A percentile compares a stretch with the other conserved stretches of the same genome.
Evolutionary conservation across 2,888 invertebrate species (phyloP).

Genomic region (Tuberolachnus salignus): DNA sequence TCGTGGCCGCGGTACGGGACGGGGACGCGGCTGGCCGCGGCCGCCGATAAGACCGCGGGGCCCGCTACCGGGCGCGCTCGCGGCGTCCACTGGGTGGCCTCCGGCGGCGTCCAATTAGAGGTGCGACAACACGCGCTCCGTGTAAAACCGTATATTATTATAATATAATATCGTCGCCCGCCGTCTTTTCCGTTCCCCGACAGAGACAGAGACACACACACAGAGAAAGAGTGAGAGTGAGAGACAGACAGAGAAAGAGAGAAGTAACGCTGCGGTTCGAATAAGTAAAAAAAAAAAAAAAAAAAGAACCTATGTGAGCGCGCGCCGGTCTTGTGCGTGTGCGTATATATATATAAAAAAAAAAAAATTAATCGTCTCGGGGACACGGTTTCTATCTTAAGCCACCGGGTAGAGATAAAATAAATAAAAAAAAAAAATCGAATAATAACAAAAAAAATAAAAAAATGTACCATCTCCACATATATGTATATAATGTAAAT

Average conservation of each 20-base stretch:
- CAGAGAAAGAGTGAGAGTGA: no score
- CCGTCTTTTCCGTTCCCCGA: conserved; percentile 10
- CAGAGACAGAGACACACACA: neutral
- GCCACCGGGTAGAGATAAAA: conserved; percentile 30
- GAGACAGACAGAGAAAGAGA: no score
- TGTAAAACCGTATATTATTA: conserved; percentile 48
- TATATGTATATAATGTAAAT: neutral
- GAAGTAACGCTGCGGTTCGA: neutral
- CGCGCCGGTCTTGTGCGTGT: neutral
- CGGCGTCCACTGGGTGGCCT: conserved; percentile 47
- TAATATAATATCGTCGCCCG: conserved; percentile 8
- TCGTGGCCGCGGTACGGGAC: neutral
- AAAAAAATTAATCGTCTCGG: conserved; percentile 42
- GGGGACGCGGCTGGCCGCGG: neutral
- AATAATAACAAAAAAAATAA: conserved; percentile 17
- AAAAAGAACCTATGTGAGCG: neutral
- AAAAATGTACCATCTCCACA: neutral
- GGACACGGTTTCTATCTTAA: conserved; percentile 53
- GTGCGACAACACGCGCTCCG: conserved; percentile 51
- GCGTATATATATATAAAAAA: neutral
- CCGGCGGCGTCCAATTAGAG: conserved; percentile 53
- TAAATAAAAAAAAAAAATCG: neutral
- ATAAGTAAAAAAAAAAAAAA: neutral
- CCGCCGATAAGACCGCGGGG: neutral
- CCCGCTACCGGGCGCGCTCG: conserved; percentile 27